Base-by-base conservation (phyloP, 2,113 vertebrate species). In the Sphaerodactylus townsendi region DNA sequence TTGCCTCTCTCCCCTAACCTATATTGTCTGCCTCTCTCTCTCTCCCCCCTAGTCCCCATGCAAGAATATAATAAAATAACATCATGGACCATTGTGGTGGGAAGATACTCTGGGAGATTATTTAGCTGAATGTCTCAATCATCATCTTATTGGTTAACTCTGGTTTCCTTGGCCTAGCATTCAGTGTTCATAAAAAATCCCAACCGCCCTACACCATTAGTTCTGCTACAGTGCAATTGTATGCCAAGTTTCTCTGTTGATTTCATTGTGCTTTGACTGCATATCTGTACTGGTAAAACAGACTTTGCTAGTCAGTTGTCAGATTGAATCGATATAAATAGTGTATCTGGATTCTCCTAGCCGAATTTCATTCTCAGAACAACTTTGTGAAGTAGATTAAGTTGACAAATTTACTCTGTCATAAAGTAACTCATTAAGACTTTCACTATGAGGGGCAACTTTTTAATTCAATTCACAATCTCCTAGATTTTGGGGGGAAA, bases 31-130 rank as follows among this genome's bases (percentile, higher is more conserved):
- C 30, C 11, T 23, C 71, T 17, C 41, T n/a, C 69, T 7, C 0
- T 0, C 33, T 84, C 48, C 14, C 71, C 13, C 15, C 66, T 82
- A 46, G 19, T 59, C 35, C 30, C 79, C 0, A 0, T 4, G 46
- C 56, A 6, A 73, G 41, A 71, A 48, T 37, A 23, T 13, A 33
- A 21, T 48, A 30, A 76, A 69, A 78, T 13, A 17, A 68, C 23
- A 48, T 28, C 46, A 70, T 23, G 13, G 44, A 44, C 4, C 44
- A 35, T 33, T 50, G 69, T 23, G 23, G 79, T 28, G 65, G 23
- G 9, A 10, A 19, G 33, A 25, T 10, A n/a, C 46, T 74, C 11
- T 44, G 15, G 30, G 71, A 74, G 71, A n/a, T 48, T 48, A n/a
- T 48, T 48, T 48, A 17, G 71, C 44, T 17, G 71, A 74, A 48